phyloP scores from a whole-genome alignment of 2,888 invertebrate genomes.

The Phasia obesa region DNA sequence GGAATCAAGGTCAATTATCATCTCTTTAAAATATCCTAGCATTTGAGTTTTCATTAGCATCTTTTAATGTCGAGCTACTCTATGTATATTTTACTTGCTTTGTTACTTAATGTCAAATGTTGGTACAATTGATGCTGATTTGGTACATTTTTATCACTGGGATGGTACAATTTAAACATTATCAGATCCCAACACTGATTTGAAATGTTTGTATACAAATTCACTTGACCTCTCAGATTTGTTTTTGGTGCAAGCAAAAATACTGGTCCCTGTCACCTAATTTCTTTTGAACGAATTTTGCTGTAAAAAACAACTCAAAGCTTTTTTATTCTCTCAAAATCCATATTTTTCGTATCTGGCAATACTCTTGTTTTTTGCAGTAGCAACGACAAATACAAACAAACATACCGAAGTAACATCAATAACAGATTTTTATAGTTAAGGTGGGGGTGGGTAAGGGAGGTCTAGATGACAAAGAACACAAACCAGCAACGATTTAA shows the following conservation, averaged over 20 bases:
- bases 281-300: background rate
- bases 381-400: background rate
- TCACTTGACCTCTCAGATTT: constrained; percentile 55
- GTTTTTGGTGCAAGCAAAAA: constrained; percentile 51
- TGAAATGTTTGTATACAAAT: constrained; percentile 20
- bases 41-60: too few species aligned
- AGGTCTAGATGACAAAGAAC: background rate
- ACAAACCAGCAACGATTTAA: background rate
- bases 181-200: too few species aligned
- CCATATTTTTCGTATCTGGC: constrained; percentile 5
- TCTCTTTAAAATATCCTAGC: too few species aligned
- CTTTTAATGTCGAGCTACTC: too few species aligned
- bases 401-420: background rate
- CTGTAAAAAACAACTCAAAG: constrained; percentile 29
- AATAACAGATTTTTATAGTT: background rate
- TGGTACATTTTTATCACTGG: too few species aligned
- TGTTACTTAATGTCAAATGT: too few species aligned
- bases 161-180: too few species aligned
- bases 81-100: too few species aligned
- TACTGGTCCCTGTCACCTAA: background rate
- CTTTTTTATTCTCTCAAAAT: constrained; percentile 11
- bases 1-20: too few species aligned
- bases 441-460: background rate
- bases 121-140: too few species aligned
- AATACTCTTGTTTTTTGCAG: constrained; percentile 18